These are phyloP conservation scores for Callithrix jacchus DNA, from an alignment of 2,113 vertebrate genomes.

Conservation along the genomic window DNA sequence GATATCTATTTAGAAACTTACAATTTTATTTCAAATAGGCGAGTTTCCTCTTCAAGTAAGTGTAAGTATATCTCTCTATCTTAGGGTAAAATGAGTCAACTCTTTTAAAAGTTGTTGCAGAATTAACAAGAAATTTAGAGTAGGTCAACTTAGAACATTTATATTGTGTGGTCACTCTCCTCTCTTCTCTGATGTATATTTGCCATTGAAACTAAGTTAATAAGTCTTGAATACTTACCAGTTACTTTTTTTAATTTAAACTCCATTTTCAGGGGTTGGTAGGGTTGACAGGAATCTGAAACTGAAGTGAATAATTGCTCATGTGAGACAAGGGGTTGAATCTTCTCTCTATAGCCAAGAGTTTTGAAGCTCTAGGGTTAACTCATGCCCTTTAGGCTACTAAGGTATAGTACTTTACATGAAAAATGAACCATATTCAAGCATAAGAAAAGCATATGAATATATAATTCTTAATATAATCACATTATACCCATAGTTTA, in stretches of 20 bases:
- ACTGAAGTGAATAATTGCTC: not conserved
- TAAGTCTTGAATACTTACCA: not conserved
- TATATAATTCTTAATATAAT: not conserved
- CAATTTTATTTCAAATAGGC: not conserved
- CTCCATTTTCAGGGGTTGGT: not conserved
- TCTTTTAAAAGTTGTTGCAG: not conserved
- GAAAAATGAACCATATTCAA: not conserved
- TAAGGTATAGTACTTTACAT: not conserved
- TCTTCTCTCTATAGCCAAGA: not conserved
- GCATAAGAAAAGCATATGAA: not conserved
- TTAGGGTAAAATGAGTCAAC: not conserved
- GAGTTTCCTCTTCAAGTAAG: not conserved
- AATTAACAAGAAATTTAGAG: not conserved
- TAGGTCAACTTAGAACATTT: not conserved
- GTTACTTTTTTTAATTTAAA: not conserved
- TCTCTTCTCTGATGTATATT: not conserved
- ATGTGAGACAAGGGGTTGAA: not conserved
- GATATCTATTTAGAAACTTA: not conserved
- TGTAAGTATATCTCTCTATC: not conserved
- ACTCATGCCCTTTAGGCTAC: not conserved
- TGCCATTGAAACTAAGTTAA: not conserved
- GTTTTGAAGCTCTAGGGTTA: not conserved
- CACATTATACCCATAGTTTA: not conserved
- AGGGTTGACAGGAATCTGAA: not conserved
- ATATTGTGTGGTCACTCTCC: not conserved